Percentiles rank a stretch among this genome's conserved stretches.
phyloP scores from a whole-genome alignment of 2,113 vertebrate genomes.

The Alethe castanea region DNA sequence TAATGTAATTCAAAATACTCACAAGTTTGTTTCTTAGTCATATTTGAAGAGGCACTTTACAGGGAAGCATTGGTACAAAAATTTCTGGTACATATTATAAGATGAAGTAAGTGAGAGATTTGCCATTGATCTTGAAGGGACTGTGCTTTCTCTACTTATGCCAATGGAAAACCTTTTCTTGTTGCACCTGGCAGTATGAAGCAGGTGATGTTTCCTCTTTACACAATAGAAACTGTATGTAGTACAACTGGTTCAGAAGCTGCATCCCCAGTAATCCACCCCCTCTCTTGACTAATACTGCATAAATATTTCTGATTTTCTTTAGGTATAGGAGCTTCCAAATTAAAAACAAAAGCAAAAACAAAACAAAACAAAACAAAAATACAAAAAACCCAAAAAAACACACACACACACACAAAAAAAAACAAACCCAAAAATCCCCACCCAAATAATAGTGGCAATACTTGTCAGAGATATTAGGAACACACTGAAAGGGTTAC shows the following conservation, averaged over 20 bases:
- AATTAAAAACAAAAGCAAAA: background rate
- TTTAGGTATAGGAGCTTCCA: background rate
- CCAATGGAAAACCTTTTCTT: background rate
- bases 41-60: background rate
- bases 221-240: background rate
- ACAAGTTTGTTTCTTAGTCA: background rate
- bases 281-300: background rate
- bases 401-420: too few species aligned
- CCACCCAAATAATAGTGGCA: background rate
- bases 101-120: background rate
- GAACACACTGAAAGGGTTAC: background rate
- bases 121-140: background rate
- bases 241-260: background rate
- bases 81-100: background rate
- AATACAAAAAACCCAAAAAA: background rate
- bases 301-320: background rate
- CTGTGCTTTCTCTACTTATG: background rate
- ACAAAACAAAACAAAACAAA: background rate
- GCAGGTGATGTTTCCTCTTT: background rate
- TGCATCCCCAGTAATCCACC: background rate
- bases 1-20: background rate
- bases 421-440: background rate
- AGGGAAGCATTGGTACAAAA: background rate
- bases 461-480: background rate
- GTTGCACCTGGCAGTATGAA: background rate